Conservation (phyloP, 2,113 vertebrate genomes). For the Salvelinus sp. region DNA sequence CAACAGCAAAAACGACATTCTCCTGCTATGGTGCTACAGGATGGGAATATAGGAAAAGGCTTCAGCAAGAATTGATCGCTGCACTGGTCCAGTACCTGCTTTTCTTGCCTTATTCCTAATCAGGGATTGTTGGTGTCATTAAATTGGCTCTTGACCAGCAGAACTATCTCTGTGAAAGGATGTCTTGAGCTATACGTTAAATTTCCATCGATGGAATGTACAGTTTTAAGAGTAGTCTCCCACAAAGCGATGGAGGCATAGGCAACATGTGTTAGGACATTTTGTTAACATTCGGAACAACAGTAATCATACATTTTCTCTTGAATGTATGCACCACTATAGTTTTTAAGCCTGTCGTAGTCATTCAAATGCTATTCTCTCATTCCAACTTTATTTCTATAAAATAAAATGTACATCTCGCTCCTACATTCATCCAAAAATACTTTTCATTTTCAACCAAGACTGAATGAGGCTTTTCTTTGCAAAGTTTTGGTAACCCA, state of each 20-base stretch:
- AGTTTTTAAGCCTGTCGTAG: neutral
- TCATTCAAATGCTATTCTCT: neutral
- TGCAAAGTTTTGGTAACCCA: slow-evolving; percentile 53
- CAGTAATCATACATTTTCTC: slow-evolving; percentile 12
- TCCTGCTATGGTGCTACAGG: neutral
- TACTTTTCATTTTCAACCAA: slow-evolving; percentile 16
- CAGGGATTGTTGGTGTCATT: neutral
- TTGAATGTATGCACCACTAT: neutral
- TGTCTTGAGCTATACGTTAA: neutral
- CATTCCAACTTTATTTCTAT: slow-evolving; percentile 8
- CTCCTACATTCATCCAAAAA: slow-evolving; percentile 22
- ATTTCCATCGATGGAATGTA: slow-evolving; percentile 35
- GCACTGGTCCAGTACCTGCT: neutral
- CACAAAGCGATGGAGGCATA: slow-evolving; percentile 23
- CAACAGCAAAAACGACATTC: neutral
- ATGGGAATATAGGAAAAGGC: neutral
- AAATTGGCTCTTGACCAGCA: slow-evolving; percentile 4
- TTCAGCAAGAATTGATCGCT: neutral
- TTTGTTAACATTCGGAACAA: slow-evolving; percentile 31
- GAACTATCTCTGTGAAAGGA: slow-evolving; percentile 14
- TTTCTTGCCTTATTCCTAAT: neutral
- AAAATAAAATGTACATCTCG: slow-evolving; percentile 39
- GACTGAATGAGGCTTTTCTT: slow-evolving; percentile 31
- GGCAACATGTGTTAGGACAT: slow-evolving; percentile 55
- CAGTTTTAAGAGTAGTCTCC: slow-evolving; percentile 8